These are phyloP conservation scores for Vollenhovia emeryi DNA, from an alignment of 1,140 invertebrate genomes.

Conservation along the genomic window DNA sequence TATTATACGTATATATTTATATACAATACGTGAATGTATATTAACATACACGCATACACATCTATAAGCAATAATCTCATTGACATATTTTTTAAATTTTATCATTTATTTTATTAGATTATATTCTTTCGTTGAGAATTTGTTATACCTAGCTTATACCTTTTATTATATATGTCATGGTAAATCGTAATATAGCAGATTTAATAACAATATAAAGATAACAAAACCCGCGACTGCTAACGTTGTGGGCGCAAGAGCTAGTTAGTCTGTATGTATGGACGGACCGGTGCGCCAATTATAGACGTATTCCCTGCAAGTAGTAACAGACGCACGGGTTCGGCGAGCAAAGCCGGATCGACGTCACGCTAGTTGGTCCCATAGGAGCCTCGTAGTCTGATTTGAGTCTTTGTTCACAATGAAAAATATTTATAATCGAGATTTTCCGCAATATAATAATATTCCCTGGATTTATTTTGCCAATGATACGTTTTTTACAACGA, in stretches of 20 bases:
- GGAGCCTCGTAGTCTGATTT: slow-evolving; percentile 45
- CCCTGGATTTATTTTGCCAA: slow-evolving; percentile 13
- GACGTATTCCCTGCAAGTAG: slow-evolving; percentile 37
- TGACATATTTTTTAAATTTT: background rate
- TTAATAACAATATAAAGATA: background rate
- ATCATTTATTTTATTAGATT: background rate
- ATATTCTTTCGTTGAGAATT: background rate
- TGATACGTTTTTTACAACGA: background rate
- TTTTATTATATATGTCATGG: background rate
- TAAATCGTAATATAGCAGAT: background rate
- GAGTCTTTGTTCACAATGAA: background rate
- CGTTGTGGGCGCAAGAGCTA: background rate
- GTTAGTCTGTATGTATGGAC: slow-evolving; percentile 7
- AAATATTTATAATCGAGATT: slow-evolving; percentile 23
- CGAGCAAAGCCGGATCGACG: slow-evolving; percentile 58
- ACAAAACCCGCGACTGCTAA: background rate
- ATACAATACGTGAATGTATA: too few relatives aligned
- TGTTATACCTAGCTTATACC: background rate
- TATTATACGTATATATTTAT: too few relatives aligned
- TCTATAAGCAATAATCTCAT: background rate
- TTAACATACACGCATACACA: too few relatives aligned
- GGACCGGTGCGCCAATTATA: slow-evolving; percentile 57
- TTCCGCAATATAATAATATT: background rate
- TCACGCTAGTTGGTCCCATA: slow-evolving; percentile 66
- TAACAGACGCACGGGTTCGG: slow-evolving; percentile 8